Evolutionary conservation across 2,888 invertebrate species (phyloP), one percentile per base, ranked within the genome.

Genomic region (Andrena minutula): DNA sequence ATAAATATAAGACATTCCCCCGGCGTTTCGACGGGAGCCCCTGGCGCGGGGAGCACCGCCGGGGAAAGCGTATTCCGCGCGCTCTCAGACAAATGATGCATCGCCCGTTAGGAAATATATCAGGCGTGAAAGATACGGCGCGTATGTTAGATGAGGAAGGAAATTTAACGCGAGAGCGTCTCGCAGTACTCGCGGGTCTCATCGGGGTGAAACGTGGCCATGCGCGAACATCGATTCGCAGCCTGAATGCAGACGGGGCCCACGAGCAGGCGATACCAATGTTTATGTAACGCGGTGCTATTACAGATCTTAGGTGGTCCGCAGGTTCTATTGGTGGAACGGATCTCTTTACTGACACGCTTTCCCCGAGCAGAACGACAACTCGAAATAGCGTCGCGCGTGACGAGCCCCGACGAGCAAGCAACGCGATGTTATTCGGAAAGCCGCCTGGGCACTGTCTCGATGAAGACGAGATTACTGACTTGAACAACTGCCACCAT

Each of bases 371-470:
- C 63, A 20, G 72, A 70, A 79, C 82, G 71, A 76, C 83, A 78
- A 81, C 86, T 83, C 83, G 65, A 87, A 74, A 80, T 78, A 83
- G 87, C 75, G 84, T 85, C 88, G 89, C 89, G 81, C 82, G 87
- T 88, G 90, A 90, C 88, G 85, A 85, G 87, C 85, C 4, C 82
- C 41, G 82, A 79, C 84, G 84, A 64, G 77, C 72, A 79, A 84
- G 78, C 80, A 83, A 86, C 79, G 88, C 84, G 83, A 86, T 87
- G 89, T 90, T 91, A 91, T 85, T 86, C 79, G 87, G 85, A 85
- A 87, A 86, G 82, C 66, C 47, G 85, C 79, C 85, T 78, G 74
- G 77, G 28, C 49, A 68, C 61, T 58, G 58, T 10, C 41, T 28
- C 58, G 70, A 78, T 63, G 66, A 71, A 51, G 47, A 56, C 58